Evolutionary conservation across 2,113 vertebrate genomes (phyloP).

Genomic region (Hemichromis elongatus): DNA sequence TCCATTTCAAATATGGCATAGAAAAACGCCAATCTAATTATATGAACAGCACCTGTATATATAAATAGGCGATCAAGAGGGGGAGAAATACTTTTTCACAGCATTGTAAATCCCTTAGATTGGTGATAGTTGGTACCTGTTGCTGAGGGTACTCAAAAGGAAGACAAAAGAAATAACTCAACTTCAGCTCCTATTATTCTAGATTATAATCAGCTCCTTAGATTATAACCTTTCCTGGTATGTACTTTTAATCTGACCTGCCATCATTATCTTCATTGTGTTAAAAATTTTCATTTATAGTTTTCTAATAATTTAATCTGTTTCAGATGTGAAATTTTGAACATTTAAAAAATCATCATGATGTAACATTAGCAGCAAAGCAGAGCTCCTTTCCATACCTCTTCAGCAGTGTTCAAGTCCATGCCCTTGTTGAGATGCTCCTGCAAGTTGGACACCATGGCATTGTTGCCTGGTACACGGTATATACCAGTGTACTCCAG

Average conservation of each 20-base stretch:
- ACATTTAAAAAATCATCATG: background rate
- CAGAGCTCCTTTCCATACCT: conserved; percentile 67
- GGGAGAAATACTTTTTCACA: too few species aligned
- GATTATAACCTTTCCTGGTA: background rate
- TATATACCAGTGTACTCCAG: conserved; percentile 95
- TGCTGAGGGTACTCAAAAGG: background rate
- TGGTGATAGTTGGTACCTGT: too few species aligned
- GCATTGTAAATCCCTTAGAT: too few species aligned
- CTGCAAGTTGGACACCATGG: conserved; percentile 90
- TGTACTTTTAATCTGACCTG: background rate
- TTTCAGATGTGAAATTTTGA: background rate
- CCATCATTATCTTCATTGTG: background rate
- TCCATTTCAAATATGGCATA: background rate
- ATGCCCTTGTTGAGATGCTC: conserved; percentile 94
- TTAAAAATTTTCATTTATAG: background rate
- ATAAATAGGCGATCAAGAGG: too few species aligned
- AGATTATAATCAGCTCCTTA: background rate
- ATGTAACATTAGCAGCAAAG: background rate
- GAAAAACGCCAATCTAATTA: too few species aligned
- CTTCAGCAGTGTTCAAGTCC: conserved; percentile 89
- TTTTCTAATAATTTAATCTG: background rate
- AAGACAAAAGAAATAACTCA: background rate
- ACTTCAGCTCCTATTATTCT: background rate
- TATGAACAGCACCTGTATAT: too few species aligned
- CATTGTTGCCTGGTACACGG: conserved; percentile 93